Base-by-base conservation (phyloP, 1,140 invertebrate species). In the Latrodectus geometricus region DNA sequence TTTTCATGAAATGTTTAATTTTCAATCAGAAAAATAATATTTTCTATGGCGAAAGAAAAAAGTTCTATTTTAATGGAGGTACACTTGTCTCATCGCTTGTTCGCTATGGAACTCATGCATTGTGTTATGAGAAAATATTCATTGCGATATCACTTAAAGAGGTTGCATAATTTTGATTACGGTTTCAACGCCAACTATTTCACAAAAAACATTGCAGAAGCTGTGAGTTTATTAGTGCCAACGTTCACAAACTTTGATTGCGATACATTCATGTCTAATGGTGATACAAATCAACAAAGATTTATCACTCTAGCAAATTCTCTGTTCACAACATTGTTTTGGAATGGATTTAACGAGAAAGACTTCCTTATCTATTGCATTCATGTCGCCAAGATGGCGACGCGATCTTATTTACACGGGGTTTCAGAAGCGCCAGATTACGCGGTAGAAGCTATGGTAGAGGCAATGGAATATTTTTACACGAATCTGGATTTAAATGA, bases 381-480 rank as follows among this genome's bases (percentile, higher is more conserved):
- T 12, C 61, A 68, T 12, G 23, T 78, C 14, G 61, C 76, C 20
- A 78, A 78, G 48, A 49, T 68, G 76, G 61, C 76, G 15, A 35
- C 76, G 17, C 54, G 76, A 9, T 23, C 35, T 11, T 50, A 61
- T 78, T n/a, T 78, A 4, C 56, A 66, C 11, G 76, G 76, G 4
- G 15, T 66, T 12, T 8, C 21, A 3, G 48, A 48, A 11, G 76
- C 76, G 5, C 76, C 76, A 11, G 14, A 78, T 15, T 66, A 65
- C 9, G 76, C 76, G n/a, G 35, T 78, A 11, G 49, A 66, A 8
- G 76, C 35, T 9, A 78, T 78, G 8, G 35, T 68, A 35, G 76
- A 78, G 35, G 23, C 76, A 20, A 78, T 78, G 76, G 76, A 78
- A 8, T 78, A 78, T 12, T 78, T 78, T n/a, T 78, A 78, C 23